Base-by-base conservation (phyloP, 2,113 vertebrate genomes). In the Loxodonta africana region DNA sequence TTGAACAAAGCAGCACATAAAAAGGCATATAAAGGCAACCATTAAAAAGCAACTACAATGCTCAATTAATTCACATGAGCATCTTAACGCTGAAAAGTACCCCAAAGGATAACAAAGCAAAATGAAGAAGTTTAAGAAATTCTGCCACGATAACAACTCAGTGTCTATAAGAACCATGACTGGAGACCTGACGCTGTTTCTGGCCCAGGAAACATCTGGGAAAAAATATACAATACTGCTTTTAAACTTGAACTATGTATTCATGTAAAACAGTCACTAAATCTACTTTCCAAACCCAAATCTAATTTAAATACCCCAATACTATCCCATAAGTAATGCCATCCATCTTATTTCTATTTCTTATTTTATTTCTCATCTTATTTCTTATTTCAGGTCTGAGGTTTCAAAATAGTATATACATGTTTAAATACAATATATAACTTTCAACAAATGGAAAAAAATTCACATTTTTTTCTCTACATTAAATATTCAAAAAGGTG, bases 1-100 rank as follows among this genome's bases (percentile, higher is more conserved):
- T 62, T 46, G 69, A 97, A 91, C 63, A 90, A 84, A 77, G 93
- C 6, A 60, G 76, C 30, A 57, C 41, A 85, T 12, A 8, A 73
- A 93, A 60, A 83, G 25, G 48, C 86, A 67, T 0, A 30, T 8
- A 63, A 33, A 63, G 57, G 83, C 67, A 82, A 44, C 15, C n/a
- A 41, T 11, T 17, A 15, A 82, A 33, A 9, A 77, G 25, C 11
- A 57, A 5, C 81, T 4, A 8, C 15, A 26, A 10, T 2, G 53
- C 9, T 87, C 92, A 30, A 0, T 33, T 33, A 60, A 57, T 46
- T 69, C 74, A 60, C n/a, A 15, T 0, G 20, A n/a, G 73, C 1
- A 1, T 26, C 17, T 33, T n/a, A 8, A 8, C 0, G 33, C 67
- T 44, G 15, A 57, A 41, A 80, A 4, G 33, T 5, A 78, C 18